phyloP scores from a whole-genome alignment of 1,140 invertebrate species.

The Penaeus chinensis region DNA sequence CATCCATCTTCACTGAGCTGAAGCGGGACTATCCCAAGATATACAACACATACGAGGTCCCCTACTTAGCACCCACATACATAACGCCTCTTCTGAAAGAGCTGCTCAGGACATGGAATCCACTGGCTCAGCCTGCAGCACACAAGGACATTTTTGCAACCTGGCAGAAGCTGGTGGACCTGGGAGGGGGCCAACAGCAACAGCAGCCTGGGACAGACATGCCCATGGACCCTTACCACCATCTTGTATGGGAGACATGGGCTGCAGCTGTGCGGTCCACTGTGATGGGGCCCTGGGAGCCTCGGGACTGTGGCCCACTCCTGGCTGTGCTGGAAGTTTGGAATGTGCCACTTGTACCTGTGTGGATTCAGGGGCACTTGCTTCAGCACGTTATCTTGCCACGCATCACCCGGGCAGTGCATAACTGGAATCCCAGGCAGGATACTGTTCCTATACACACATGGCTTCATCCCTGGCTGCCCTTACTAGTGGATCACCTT shows the following conservation, averaged over 20 bases:
- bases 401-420: conserved; percentile 81
- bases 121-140: conserved; percentile 74
- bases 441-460: conserved; percentile 94
- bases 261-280: conserved; percentile 83
- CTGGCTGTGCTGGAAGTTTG: conserved; percentile 85
- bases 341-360: conserved; percentile 81
- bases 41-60: conserved; percentile 71
- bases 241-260: conserved; percentile 89
- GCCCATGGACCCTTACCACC: conserved; percentile 81
- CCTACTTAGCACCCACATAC: conserved; percentile 76
- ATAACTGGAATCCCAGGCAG: conserved; percentile 93
- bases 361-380: conserved; percentile 86
- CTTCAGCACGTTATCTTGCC: conserved; percentile 86
- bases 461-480: conserved; percentile 97
- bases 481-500: conserved; percentile 76
- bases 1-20: conserved; percentile 79
- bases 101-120: conserved; percentile 80
- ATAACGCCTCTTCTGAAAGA: conserved; percentile 78
- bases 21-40: conserved; percentile 73
- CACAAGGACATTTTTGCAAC: conserved; percentile 55
- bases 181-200: conserved; percentile 34
- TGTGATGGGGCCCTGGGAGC: conserved; percentile 76
- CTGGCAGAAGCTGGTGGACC: conserved; percentile 57
- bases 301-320: conserved; percentile 79
- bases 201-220: conserved; percentile 38